Percentiles rank a stretch among this genome's conserved stretches.
phyloP scores from a whole-genome alignment of 2,113 vertebrate species.

The Oreocharis arfaki region DNA sequence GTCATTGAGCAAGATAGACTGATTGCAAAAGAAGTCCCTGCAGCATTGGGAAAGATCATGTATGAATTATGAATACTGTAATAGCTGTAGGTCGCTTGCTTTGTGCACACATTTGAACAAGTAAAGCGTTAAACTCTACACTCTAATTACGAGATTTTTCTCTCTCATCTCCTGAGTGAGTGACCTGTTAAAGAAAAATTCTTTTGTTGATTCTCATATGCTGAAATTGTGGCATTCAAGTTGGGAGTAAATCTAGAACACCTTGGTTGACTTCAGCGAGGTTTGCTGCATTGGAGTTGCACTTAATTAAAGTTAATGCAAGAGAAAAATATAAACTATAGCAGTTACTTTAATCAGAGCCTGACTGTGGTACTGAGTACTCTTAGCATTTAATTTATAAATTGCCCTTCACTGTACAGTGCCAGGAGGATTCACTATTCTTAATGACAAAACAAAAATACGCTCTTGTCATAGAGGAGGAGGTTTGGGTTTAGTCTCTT shows the following conservation, averaged over 20 bases:
- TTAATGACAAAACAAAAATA: background rate
- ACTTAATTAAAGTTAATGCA: background rate
- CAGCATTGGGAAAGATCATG: background rate
- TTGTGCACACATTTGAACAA: background rate
- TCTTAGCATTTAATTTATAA: conserved; percentile 10
- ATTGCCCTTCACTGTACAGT: background rate
- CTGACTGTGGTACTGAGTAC: background rate
- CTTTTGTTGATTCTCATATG: background rate
- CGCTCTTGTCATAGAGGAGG: background rate
- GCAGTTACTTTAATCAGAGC: background rate
- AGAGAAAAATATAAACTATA: background rate
- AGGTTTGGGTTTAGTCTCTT: background rate
- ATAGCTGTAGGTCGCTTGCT: background rate
- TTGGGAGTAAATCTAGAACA: background rate
- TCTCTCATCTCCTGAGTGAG: background rate
- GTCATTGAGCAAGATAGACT: background rate
- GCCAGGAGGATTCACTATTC: background rate
- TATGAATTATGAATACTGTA: background rate
- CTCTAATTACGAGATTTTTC: background rate
- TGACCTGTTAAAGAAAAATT: background rate
- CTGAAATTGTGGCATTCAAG: background rate
- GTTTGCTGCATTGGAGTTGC: background rate
- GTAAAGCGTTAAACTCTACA: background rate
- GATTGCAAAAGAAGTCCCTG: background rate
- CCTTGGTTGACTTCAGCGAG: background rate